A percentile compares a stretch with the other conserved stretches of the same genome.
Conservation (phyloP, 1,140 invertebrate species). For the Pissodes strobi region DNA sequence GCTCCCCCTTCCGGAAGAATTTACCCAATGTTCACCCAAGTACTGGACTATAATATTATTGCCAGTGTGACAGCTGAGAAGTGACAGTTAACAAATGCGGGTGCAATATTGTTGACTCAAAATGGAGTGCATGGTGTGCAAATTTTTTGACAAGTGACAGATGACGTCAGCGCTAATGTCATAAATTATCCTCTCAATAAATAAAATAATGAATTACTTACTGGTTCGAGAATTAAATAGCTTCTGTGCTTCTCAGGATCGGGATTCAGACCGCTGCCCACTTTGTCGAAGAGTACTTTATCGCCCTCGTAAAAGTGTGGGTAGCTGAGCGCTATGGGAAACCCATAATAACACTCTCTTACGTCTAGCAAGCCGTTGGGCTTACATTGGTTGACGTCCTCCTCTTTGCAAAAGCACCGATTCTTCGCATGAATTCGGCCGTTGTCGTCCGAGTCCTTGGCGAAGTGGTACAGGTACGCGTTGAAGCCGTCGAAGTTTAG, state of each 20-base stretch:
- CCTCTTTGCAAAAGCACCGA: constrained; percentile 73
- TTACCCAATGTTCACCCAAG: too few species aligned
- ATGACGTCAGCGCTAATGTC: too few species aligned
- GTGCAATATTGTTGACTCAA: too few species aligned
- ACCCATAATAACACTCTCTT: constrained; percentile 81
- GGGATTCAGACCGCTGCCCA: constrained; percentile 74
- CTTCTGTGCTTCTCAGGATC: constrained; percentile 72
- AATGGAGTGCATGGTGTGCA: too few species aligned
- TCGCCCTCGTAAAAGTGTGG: constrained; percentile 88
- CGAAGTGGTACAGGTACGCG: constrained; percentile 71
- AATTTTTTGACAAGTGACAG: too few species aligned
- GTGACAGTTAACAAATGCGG: too few species aligned
- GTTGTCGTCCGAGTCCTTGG: constrained; percentile 76
- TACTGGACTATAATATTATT: too few species aligned
- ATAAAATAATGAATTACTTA: too few species aligned
- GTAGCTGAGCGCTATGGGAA: constrained; percentile 86
- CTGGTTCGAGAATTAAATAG: constrained; percentile 83
- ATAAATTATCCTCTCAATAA: too few species aligned
- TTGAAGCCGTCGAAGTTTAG: constrained; percentile 62
- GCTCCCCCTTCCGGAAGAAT: too few species aligned
- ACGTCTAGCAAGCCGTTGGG: constrained; percentile 76
- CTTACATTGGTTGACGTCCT: constrained; percentile 67
- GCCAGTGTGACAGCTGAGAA: too few species aligned
- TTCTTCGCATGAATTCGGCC: constrained; percentile 71
- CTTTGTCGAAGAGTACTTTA: constrained; percentile 67